A percentile compares a stretch with the other conserved stretches of the same genome.
Conservation (phyloP, 2,888 invertebrate species). For the Caenorhabditis plicata region DNA sequence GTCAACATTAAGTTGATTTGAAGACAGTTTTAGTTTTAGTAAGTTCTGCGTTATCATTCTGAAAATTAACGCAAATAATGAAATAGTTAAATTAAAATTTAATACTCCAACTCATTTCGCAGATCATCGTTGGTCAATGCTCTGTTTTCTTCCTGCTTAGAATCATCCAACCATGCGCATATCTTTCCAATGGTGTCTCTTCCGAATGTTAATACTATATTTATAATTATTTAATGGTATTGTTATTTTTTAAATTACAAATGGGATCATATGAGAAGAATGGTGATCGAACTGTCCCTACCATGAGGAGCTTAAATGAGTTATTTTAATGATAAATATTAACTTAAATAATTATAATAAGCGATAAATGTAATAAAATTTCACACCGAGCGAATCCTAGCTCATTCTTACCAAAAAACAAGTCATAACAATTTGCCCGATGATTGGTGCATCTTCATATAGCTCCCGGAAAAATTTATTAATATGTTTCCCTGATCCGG, state of each 20-base stretch:
- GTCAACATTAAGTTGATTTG: too few relatives aligned
- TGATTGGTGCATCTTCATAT: constrained; percentile 24
- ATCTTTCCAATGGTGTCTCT: constrained; percentile 17
- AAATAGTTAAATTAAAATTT: too few relatives aligned
- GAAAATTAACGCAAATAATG: too few relatives aligned
- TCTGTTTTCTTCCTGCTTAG: neutral
- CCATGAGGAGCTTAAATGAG: constrained; percentile 15
- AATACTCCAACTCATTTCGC: too few relatives aligned
- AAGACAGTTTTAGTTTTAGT: too few relatives aligned
- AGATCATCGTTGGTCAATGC: too few relatives aligned
- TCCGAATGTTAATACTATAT: constrained; percentile 22
- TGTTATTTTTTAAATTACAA: constrained; percentile 3
- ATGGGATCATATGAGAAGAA: constrained; percentile 29
- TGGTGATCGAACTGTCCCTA: constrained; percentile 21
- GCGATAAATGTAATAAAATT: neutral
- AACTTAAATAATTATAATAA: neutral
- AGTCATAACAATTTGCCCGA: constrained; percentile 32
- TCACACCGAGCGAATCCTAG: neutral
- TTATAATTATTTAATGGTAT: neutral
- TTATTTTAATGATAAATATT: too few relatives aligned
- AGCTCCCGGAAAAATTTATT: constrained; percentile 26
- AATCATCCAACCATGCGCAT: constrained; percentile 16
- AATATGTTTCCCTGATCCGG: constrained; percentile 16
- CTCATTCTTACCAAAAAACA: constrained; percentile 9
- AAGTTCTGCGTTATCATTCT: too few relatives aligned